These are phyloP conservation scores for Heliconius hermathena DNA, from an alignment of 1,140 invertebrate species.

Conservation along the genomic window DNA sequence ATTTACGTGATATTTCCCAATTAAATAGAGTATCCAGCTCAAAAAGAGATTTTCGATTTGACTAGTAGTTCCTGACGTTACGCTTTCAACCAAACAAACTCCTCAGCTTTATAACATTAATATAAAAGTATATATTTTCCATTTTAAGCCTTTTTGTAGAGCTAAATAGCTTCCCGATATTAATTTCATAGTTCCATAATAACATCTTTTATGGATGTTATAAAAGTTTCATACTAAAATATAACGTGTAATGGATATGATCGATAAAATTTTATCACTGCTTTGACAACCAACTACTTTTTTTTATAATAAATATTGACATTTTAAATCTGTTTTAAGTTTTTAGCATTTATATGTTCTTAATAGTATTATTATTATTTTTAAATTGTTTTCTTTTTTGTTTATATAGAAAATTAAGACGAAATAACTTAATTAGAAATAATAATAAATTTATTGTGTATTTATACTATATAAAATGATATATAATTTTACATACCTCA, in stretches of 20 bases:
- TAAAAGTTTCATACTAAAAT: not conserved
- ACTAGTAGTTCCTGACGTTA: too few species aligned
- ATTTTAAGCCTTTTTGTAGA: too few species aligned
- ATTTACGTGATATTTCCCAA: too few species aligned
- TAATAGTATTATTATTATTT: not conserved
- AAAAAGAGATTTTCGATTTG: too few species aligned
- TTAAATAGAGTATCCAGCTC: too few species aligned
- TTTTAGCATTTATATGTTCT: not conserved
- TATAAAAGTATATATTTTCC: too few species aligned
- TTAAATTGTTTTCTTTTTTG: not conserved
- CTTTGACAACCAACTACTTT: not conserved
- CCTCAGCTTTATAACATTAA: too few species aligned
- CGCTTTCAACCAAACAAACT: too few species aligned
- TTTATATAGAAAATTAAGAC: too few species aligned
- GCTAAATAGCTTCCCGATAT: not conserved
- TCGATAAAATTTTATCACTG: slow-evolving; percentile 2
- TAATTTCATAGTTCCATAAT: not conserved
- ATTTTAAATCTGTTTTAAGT: not conserved
- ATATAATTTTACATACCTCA: slow-evolving; percentile 17
- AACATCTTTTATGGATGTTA: not conserved
- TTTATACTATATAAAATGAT: slow-evolving; percentile 1
- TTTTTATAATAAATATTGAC: not conserved
- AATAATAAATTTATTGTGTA: too few species aligned
- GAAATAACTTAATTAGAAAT: too few species aligned
- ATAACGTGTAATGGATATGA: not conserved